Evolutionary conservation across 1,140 invertebrate genomes (phyloP).

Genomic region (Mya arenaria): DNA sequence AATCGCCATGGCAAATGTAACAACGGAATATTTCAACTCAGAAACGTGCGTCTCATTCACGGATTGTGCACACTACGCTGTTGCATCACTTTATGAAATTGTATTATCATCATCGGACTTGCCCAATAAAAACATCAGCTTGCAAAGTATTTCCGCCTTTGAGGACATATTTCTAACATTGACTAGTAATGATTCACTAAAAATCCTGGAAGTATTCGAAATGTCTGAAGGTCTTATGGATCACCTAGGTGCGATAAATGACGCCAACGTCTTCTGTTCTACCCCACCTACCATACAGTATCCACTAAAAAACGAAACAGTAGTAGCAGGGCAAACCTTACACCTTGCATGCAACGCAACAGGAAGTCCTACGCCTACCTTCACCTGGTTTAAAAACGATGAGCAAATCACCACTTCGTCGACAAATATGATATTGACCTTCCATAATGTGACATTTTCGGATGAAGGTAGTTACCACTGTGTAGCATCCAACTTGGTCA

Average conservation of each 20-base stretch:
- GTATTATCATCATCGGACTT: neutral
- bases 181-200: neutral
- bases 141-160: neutral
- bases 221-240: neutral
- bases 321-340: neutral
- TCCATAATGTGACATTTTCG: too few relatives aligned
- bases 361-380: neutral
- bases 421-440: too few relatives aligned
- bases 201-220: neutral
- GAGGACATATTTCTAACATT: constrained; percentile 20
- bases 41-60: constrained; percentile 3
- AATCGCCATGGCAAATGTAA: constrained; percentile 12
- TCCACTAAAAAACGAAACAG: constrained; percentile 1
- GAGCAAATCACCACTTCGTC: neutral
- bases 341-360: neutral
- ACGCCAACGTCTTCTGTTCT: constrained; percentile 19
- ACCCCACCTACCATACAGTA: neutral
- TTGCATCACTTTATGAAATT: constrained; percentile 6
- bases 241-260: neutral
- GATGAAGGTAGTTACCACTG: too few relatives aligned
- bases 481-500: too few relatives aligned
- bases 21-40: constrained; percentile 7
- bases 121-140: neutral
- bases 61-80: constrained; percentile 28
- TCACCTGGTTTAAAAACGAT: constrained; percentile 13